Evolutionary conservation across 2,888 invertebrate genomes (phyloP).

Genomic region (Synanthedon vespiformis): DNA sequence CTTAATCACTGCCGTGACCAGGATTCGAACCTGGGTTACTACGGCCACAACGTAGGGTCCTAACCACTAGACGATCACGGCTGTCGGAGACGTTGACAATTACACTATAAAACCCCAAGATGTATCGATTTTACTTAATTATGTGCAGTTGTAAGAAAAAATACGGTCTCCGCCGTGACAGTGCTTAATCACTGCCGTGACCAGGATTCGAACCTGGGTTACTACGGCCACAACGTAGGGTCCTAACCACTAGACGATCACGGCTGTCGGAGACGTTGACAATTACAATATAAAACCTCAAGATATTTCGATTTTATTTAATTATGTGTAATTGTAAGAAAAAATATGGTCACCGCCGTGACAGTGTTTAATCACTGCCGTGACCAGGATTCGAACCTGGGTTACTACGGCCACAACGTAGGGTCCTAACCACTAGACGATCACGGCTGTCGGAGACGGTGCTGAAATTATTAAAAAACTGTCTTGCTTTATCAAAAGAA

Average conservation of each 20-base stretch:
- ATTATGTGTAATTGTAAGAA: too few relatives aligned
- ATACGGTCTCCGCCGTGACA: too few relatives aligned
- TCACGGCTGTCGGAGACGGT: constrained; percentile 69
- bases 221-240: constrained; percentile 77
- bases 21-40: constrained; percentile 75
- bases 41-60: constrained; percentile 56
- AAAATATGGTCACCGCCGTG: too few relatives aligned
- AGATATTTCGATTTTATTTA: too few relatives aligned
- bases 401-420: constrained; percentile 77
- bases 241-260: constrained; percentile 81
- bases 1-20: constrained; percentile 6
- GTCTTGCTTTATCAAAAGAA: too few relatives aligned
- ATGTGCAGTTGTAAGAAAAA: too few relatives aligned
- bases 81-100: too few relatives aligned
- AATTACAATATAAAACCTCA: too few relatives aligned
- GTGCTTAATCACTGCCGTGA: constrained; percentile 6
- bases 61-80: constrained; percentile 60
- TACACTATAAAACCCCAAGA: too few relatives aligned
- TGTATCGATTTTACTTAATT: too few relatives aligned
- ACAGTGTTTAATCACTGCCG: constrained; percentile 4
- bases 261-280: constrained; percentile 54
- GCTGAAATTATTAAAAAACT: constrained; percentile 7
- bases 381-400: constrained; percentile 70
- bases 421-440: constrained; percentile 80
- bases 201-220: constrained; percentile 73